A percentile compares a stretch with the other conserved stretches of the same genome.
Conservation (phyloP, 23 tunicate species). For the Aplidium turbinatum region DNA sequence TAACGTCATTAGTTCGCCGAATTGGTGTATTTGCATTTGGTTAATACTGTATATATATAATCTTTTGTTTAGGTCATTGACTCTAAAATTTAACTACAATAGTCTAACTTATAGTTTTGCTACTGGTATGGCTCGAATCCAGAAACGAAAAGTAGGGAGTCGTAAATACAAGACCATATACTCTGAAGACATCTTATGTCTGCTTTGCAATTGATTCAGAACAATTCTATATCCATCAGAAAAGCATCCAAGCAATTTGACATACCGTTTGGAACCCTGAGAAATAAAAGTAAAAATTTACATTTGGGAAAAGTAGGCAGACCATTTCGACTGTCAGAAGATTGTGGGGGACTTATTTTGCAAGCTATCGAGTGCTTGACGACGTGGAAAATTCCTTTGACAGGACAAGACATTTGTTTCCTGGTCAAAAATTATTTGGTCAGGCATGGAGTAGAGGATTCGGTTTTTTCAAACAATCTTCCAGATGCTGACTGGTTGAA, state of each 20-base stretch:
- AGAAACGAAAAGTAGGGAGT: slow-evolving; percentile 18
- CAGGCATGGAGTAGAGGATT: not conserved
- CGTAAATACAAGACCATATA: slow-evolving; percentile 8
- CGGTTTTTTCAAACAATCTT: slow-evolving; percentile 15
- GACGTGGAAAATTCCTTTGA: slow-evolving; percentile 14
- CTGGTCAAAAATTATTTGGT: not conserved
- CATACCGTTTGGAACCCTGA: slow-evolving; percentile 24
- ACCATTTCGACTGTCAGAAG: slow-evolving; percentile 23
- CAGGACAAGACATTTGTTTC: not conserved
- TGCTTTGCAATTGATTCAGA: not conserved
- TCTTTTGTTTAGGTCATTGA: too few relatives aligned
- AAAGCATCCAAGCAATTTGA: slow-evolving; percentile 14
- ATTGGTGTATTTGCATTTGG: too few relatives aligned
- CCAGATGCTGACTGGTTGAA: slow-evolving; percentile 10
- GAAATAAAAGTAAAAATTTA: slow-evolving; percentile 1
- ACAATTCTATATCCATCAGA: not conserved
- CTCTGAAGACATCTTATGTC: not conserved
- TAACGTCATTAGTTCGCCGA: too few relatives aligned
- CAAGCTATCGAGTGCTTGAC: slow-evolving; percentile 10
- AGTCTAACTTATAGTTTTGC: too few relatives aligned
- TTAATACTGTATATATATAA: too few relatives aligned
- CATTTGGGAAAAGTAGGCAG: slow-evolving; percentile 25
- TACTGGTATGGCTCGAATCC: slow-evolving; percentile 26
- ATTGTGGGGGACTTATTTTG: slow-evolving; percentile 8
- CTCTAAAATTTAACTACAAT: too few relatives aligned